These are phyloP conservation scores for Pachyrhynchus sulphureomaculatus DNA, from an alignment of 1,140 invertebrate species.

Conservation along the genomic window DNA sequence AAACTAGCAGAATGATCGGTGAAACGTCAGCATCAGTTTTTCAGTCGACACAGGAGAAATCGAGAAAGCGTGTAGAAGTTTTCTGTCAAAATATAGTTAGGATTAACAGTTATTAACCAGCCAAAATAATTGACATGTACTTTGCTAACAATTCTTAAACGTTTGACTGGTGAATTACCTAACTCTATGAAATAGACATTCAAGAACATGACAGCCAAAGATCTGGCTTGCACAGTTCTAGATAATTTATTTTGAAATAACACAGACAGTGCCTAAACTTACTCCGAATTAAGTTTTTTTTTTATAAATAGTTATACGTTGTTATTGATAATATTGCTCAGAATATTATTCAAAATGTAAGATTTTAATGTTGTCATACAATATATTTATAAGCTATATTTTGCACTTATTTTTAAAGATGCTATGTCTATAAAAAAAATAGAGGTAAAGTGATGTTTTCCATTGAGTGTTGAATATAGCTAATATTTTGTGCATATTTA, in stretches of 20 bases:
- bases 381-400: constrained; percentile 19
- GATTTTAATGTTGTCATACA: background rate
- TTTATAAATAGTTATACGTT: constrained; percentile 19
- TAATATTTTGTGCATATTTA: constrained; percentile 13
- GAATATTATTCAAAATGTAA: background rate
- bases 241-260: constrained; percentile 5
- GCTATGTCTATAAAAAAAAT: too few species aligned
- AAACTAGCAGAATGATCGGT: too few species aligned
- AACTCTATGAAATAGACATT: too few species aligned
- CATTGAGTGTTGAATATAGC: background rate
- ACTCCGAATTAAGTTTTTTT: constrained; percentile 18
- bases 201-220: background rate
- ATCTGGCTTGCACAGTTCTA: background rate
- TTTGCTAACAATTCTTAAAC: too few species aligned
- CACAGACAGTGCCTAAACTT: constrained; percentile 23
- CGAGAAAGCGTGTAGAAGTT: too few species aligned
- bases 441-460: too few species aligned
- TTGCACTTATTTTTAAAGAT: constrained; percentile 1
- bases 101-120: too few species aligned
- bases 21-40: too few species aligned
- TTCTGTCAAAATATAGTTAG: too few species aligned
- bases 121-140: too few species aligned
- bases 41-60: too few species aligned
- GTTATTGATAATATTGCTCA: constrained; percentile 8
- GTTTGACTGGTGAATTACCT: too few species aligned